phyloP scores from a whole-genome alignment of 2,113 vertebrate genomes.

The Apus apus region DNA sequence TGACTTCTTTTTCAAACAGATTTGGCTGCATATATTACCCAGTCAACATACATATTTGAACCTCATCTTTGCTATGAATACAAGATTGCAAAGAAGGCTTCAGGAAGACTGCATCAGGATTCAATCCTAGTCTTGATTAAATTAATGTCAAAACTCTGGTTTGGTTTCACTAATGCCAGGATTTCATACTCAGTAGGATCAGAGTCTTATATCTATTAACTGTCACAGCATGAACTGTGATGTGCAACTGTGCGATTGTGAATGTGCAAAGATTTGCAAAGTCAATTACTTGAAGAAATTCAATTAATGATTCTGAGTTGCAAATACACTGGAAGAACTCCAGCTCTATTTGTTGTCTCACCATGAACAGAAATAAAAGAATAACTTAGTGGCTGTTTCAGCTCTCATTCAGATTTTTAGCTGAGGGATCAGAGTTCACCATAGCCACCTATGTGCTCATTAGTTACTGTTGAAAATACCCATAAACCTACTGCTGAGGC shows the following conservation, averaged over 20 bases:
- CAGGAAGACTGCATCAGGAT: background rate
- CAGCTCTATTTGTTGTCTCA: slow-evolving; percentile 21
- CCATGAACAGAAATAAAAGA: background rate
- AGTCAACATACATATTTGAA: background rate
- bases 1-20: background rate
- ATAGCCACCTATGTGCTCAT: background rate
- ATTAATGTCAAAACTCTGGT: background rate
- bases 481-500: background rate
- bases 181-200: slow-evolving; percentile 11
- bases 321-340: background rate
- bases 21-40: background rate
- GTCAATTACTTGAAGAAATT: background rate
- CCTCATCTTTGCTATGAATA: background rate
- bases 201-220: background rate
- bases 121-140: background rate
- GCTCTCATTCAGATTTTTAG: background rate
- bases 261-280: background rate
- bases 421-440: background rate
- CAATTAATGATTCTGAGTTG: background rate
- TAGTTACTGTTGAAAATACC: background rate
- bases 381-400: background rate
- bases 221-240: background rate
- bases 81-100: background rate
- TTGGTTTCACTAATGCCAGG: background rate
- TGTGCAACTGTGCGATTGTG: slow-evolving; percentile 28